Evolutionary conservation across 2,113 vertebrate genomes (phyloP).

Genomic region (Myocastor coypus): DNA sequence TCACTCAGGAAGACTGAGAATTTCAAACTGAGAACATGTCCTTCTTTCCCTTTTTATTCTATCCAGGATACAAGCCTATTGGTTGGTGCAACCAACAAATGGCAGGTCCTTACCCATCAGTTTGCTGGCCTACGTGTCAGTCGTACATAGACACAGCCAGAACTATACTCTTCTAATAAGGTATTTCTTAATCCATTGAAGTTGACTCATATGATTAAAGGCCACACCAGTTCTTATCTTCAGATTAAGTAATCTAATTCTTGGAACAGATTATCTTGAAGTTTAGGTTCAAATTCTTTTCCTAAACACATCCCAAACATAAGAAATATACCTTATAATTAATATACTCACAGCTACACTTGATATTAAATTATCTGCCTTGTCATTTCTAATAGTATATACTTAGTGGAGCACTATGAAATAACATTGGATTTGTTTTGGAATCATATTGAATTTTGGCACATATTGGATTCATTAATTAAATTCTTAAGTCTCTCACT

Average conservation of each 20-base stretch:
- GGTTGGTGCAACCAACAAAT: not conserved
- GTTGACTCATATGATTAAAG: not conserved
- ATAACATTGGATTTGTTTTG: not conserved
- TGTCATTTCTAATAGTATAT: not conserved
- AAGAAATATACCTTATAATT: not conserved
- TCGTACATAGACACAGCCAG: not conserved
- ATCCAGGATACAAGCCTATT: not conserved
- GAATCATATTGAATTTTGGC: conserved; percentile 4
- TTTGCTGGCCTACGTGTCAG: not conserved
- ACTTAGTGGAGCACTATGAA: conserved; percentile 21
- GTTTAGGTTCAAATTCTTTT: conserved; percentile 24
- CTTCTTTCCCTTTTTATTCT: not conserved
- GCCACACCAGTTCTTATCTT: not conserved
- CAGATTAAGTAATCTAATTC: conserved; percentile 29
- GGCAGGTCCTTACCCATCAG: not conserved
- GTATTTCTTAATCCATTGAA: not conserved
- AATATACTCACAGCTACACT: not conserved
- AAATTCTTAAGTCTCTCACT: not conserved
- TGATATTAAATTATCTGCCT: not conserved
- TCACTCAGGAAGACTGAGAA: not conserved
- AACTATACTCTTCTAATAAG: not conserved
- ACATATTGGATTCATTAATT: conserved; percentile 20
- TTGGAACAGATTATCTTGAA: conserved; percentile 1
- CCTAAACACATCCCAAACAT: not conserved
- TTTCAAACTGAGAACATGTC: not conserved